Evolutionary conservation across 2,797 vertebrate species (phyloP).

Genomic region (Nannoperca australis): DNA sequence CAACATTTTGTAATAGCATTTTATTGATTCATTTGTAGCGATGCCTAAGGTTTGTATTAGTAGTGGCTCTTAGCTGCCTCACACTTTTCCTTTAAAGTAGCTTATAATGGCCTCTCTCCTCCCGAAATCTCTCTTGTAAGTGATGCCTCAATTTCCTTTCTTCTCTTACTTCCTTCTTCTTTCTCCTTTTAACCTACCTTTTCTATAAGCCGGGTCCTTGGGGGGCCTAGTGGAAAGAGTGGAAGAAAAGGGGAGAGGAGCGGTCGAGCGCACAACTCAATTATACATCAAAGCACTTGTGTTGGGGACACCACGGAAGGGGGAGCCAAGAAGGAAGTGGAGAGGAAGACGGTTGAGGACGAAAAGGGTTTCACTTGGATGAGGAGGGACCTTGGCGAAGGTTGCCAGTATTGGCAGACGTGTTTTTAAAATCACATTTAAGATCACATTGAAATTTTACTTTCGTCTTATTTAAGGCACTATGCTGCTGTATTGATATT

Average conservation of each 20-base stretch:
- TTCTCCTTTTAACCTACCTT: slow-evolving; percentile 46
- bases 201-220: slow-evolving; percentile 45
- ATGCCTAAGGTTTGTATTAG: slow-evolving; percentile 38
- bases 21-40: slow-evolving; percentile 50
- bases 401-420: background rate
- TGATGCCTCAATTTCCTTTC: slow-evolving; percentile 30
- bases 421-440: too few species aligned
- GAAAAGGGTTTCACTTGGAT: slow-evolving; percentile 27
- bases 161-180: slow-evolving; percentile 24
- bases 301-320: slow-evolving; percentile 46
- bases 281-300: slow-evolving; percentile 82
- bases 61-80: slow-evolving; percentile 22
- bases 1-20: slow-evolving; percentile 31
- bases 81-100: slow-evolving; percentile 22
- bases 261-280: slow-evolving; percentile 67
- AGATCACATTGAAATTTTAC: too few species aligned
- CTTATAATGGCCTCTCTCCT: slow-evolving; percentile 17
- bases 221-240: slow-evolving; percentile 26
- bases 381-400: slow-evolving; percentile 21
- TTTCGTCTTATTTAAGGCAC: too few species aligned
- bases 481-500: too few species aligned
- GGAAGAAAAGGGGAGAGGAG: slow-evolving; percentile 37
- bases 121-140: slow-evolving; percentile 17
- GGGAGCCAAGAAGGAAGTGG: slow-evolving; percentile 4
- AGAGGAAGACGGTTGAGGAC: slow-evolving; percentile 3